These are phyloP conservation scores for Ornithoptera alexandrae DNA, from an alignment of 2,888 invertebrate species.

Conservation along the genomic window DNA sequence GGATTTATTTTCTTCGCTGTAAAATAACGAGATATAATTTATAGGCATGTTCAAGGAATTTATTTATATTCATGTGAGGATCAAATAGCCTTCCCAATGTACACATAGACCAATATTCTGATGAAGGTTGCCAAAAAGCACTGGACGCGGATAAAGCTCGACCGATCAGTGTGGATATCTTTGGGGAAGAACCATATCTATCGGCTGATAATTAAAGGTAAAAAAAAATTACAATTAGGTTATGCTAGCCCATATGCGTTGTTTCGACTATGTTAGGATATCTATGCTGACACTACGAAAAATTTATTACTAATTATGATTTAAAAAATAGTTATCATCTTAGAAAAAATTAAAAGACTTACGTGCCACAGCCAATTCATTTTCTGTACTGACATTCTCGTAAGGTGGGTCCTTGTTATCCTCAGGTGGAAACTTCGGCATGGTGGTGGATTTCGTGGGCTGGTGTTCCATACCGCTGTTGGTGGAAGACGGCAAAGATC, in stretches of 20 bases:
- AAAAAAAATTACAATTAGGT: no score
- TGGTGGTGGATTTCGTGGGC: slow-evolving; percentile 79
- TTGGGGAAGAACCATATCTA: no score
- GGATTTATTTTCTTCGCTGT: slow-evolving; percentile 76
- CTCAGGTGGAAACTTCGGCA: slow-evolving; percentile 78
- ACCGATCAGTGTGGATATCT: no score
- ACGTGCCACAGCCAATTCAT: slow-evolving; percentile 65
- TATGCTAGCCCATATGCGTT: no score
- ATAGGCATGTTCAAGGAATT: background rate
- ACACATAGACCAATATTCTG: no score
- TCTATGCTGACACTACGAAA: no score
- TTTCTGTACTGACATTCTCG: slow-evolving; percentile 66
- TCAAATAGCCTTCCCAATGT: no score
- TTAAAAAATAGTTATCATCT: background rate
- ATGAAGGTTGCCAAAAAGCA: no score
- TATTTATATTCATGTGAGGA: background rate
- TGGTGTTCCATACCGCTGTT: slow-evolving; percentile 58
- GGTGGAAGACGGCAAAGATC: slow-evolving; percentile 64
- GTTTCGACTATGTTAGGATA: no score
- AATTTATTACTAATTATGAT: background rate
- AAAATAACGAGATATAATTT: slow-evolving; percentile 31
- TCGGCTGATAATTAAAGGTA: no score
- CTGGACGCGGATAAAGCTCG: no score
- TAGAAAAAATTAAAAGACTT: slow-evolving; percentile 43
- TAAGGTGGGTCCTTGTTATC: slow-evolving; percentile 68